Percentiles rank a stretch among this genome's conserved stretches.
These are phyloP conservation scores for Antechinus stuartii DNA, from an alignment of 2,113 vertebrate genomes.

Conservation along the genomic window DNA sequence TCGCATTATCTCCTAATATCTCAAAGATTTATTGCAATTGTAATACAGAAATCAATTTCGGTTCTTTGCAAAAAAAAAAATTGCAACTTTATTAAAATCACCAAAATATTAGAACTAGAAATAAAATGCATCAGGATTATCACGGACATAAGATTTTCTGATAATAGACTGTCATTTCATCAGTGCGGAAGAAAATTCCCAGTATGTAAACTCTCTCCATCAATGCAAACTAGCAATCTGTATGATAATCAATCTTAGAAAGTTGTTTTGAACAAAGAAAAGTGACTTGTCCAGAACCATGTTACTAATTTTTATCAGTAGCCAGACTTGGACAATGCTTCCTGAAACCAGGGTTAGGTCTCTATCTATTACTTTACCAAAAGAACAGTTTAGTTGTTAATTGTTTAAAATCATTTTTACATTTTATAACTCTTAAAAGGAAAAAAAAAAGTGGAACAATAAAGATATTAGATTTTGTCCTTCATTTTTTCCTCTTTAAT, in stretches of 20 bases:
- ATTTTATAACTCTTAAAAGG: not conserved
- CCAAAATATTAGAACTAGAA: not conserved
- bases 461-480: not conserved
- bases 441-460: not conserved
- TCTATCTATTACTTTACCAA: not conserved
- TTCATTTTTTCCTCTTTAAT: not conserved
- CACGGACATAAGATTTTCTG: not conserved
- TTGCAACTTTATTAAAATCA: not conserved
- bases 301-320: not conserved
- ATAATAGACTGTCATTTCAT: not conserved
- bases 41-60: not conserved
- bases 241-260: not conserved
- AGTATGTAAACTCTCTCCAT: not conserved
- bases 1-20: not conserved
- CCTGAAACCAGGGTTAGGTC: not conserved
- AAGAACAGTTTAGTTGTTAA: not conserved
- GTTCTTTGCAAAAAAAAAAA: not conserved
- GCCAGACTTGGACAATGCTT: not conserved
- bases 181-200: not conserved
- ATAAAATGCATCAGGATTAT: not conserved
- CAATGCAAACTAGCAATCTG: not conserved
- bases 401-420: not conserved
- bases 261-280: not conserved
- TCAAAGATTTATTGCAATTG: conserved; percentile 37
- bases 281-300: not conserved